A percentile compares a stretch with the other conserved stretches of the same genome.
These are phyloP conservation scores for Doryteuthis pealeii DNA, from an alignment of 1,140 invertebrate species.

Conservation along the genomic window DNA sequence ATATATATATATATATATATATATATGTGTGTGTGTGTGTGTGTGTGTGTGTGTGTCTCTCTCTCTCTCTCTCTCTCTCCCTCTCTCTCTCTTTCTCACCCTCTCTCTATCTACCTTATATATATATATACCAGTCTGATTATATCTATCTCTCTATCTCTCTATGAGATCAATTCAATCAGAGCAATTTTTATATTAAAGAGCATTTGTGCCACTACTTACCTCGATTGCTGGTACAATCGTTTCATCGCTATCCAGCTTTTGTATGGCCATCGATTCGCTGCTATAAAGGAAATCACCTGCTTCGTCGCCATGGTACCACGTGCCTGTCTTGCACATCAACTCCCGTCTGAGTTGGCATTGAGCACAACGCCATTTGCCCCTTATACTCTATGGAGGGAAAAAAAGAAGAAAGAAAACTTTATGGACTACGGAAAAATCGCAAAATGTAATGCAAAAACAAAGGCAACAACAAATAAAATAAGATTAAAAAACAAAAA, in stretches of 20 bases:
- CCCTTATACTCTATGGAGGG: constrained; percentile 33
- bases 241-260: not conserved
- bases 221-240: not conserved
- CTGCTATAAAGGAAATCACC: not conserved
- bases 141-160: no score
- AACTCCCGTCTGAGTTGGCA: constrained; percentile 41
- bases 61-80: no score
- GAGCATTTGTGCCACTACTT: not conserved
- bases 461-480: constrained; percentile 2
- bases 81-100: no score
- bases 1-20: no score
- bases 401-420: not conserved
- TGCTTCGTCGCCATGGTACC: constrained; percentile 40
- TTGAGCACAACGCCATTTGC: constrained; percentile 44
- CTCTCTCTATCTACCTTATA: no score
- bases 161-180: no score
- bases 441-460: not conserved
- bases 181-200: no score
- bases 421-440: no score
- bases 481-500: no score
- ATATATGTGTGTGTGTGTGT: no score
- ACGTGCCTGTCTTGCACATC: constrained; percentile 42
- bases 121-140: no score
- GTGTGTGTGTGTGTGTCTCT: no score
- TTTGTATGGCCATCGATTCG: not conserved